Evolutionary conservation across 2,888 invertebrate species (phyloP), one percentile per base, ranked within the genome.

Genomic region (Sphaerophoria taeniata): DNA sequence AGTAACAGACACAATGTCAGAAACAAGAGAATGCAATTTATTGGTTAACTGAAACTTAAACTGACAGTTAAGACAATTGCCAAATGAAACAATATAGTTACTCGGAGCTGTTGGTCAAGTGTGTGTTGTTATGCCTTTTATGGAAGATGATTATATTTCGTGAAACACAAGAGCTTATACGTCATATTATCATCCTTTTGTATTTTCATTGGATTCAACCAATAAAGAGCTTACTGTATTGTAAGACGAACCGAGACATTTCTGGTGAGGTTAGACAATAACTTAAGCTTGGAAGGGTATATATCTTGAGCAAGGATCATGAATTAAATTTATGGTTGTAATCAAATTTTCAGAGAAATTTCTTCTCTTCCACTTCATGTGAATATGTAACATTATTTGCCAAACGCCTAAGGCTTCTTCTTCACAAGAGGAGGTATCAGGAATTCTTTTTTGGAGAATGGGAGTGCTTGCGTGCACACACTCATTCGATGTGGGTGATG

Each of bases 21-120:
- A 73, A 60, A 85, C 80, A 80, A 76, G 76, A 63, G 76, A 76
- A 85, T 85, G 69, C 72, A 85, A 80, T 85, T 85, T 81, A 85
- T 85, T 81, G 76, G 76, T 70, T 73, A 73, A 85, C 76, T 81
- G 81, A 73, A 76, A 80, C 69, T 77, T 85, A 72, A 85, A 81
- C 65, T 75, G 84, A 75, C 75, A 84, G 75, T 72, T 80, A 75
- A 79, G 84, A 75, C 80, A 75, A 71, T 75, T 79, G 1, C 70
- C 58, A 61, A 60, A 47, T 56, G 56, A 73, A 63, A 73, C 58
- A 81, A 58, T 39, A 39, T 39, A 7, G 39, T 39, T 39, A 9
- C 7, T 39, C 7, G 43, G 43, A 43, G 12, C 9, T 12, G 9
- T n/a, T n/a, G 12, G 24, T 67, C 5, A 14, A 9, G 31, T 24